Evolutionary conservation across 2,797 vertebrate species (phyloP).

Genomic region (Lepidocolaptes lacrymiger): DNA sequence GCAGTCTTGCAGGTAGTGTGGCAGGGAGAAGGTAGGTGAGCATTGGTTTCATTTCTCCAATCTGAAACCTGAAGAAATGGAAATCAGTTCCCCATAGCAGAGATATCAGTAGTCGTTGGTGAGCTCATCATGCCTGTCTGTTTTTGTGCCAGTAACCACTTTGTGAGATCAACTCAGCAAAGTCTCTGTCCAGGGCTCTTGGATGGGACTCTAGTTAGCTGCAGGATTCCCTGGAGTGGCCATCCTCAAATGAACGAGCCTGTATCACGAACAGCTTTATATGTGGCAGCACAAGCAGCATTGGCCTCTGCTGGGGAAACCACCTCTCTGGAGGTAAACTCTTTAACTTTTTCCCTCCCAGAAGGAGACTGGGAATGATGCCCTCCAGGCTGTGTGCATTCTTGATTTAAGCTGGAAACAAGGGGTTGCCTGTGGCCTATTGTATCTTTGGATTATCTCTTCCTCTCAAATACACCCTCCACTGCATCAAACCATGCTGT

Average conservation of each 20-base stretch:
- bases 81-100: background rate
- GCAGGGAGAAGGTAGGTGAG: background rate
- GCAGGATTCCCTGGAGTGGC: background rate
- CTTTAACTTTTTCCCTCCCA: background rate
- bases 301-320: background rate
- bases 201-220: background rate
- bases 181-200: background rate
- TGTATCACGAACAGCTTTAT: background rate
- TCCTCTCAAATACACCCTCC: background rate
- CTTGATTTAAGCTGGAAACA: background rate
- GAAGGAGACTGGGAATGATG: background rate
- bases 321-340: background rate
- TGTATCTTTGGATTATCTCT: background rate
- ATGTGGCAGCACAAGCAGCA: background rate
- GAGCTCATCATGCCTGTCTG: background rate
- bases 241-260: background rate
- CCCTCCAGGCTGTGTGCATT: background rate
- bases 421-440: background rate
- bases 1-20: background rate
- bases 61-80: background rate
- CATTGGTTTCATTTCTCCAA: background rate
- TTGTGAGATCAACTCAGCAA: background rate
- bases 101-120: background rate
- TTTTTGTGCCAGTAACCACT: background rate
- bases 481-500: rapidly evolving